These are phyloP conservation scores for Aurelia coerulea DNA, from an alignment of 30 jellyfish, hydroid and myxozoan species.

Conservation along the genomic window DNA sequence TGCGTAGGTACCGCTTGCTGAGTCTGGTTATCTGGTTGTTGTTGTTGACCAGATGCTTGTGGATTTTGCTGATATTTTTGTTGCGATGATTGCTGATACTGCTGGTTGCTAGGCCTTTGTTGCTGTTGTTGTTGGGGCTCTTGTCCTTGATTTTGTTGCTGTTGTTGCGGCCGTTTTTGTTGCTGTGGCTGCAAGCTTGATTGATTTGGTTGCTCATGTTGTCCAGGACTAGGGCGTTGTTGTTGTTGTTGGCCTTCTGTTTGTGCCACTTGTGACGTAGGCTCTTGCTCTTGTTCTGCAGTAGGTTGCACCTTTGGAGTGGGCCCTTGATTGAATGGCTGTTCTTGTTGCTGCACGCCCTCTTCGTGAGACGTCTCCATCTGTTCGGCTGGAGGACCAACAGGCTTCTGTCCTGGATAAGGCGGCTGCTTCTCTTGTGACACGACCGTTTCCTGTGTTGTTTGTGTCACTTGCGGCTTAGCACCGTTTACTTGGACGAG, in stretches of 20 bases:
- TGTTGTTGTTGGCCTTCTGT: conserved; percentile 25
- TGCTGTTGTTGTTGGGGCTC: not conserved
- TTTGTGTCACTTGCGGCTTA: not conserved
- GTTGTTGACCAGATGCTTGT: not conserved
- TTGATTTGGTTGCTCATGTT: not conserved
- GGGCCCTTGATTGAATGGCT: too few relatives aligned
- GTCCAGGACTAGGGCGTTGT: not conserved
- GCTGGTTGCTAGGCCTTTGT: not conserved
- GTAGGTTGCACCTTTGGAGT: too few relatives aligned
- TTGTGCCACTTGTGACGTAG: not conserved
- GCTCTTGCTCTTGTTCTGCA: not conserved
- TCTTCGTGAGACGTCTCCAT: not conserved
- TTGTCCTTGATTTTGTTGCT: conserved; percentile 11
- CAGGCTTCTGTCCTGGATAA: not conserved
- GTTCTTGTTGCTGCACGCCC: not conserved
- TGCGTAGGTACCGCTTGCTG: too few relatives aligned
- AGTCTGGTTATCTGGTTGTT: not conserved
- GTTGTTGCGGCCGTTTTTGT: conserved; percentile 10
- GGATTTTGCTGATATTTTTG: conserved; percentile 8
- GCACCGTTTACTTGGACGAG: conserved; percentile 1
- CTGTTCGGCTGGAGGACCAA: not conserved
- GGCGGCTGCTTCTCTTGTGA: conserved; percentile 16
- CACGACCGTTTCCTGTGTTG: conserved; percentile 1
- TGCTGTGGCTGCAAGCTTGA: conserved; percentile 15
- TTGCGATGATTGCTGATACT: not conserved